Conservation (phyloP, 2,797 vertebrate genomes). For the Zenarchopterus dispar region DNA sequence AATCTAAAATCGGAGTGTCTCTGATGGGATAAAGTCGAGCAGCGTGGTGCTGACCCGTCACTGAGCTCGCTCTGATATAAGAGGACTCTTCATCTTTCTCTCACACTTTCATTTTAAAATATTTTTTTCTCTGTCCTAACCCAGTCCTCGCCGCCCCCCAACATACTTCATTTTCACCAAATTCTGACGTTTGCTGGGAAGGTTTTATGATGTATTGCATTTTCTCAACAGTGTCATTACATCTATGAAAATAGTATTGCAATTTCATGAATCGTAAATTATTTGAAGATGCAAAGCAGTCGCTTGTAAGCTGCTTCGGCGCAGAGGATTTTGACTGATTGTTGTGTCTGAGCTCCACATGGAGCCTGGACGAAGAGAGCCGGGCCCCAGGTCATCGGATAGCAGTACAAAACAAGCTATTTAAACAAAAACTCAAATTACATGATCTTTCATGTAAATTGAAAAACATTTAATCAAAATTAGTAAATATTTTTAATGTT, state of each 20-base stretch:
- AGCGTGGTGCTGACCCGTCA: constrained; percentile 44
- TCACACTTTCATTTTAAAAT: neutral
- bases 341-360: neutral
- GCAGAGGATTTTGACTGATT: neutral
- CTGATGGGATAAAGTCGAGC: constrained; percentile 37
- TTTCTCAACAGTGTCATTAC: neutral
- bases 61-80: constrained; percentile 30
- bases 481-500: too few species aligned
- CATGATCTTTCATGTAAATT: too few species aligned
- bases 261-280: constrained; percentile 3
- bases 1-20: constrained; percentile 59
- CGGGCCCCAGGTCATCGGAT: neutral
- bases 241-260: neutral
- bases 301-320: neutral
- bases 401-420: too few species aligned
- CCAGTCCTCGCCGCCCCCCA: neutral
- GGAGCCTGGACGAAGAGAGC: neutral
- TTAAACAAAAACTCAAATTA: too few species aligned
- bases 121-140: neutral
- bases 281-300: neutral
- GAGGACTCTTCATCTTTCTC: constrained; percentile 16
- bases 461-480: too few species aligned
- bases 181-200: too few species aligned
- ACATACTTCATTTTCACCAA: too few species aligned
- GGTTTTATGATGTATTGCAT: too few species aligned